A percentile compares a stretch with the other conserved stretches of the same genome.
Evolutionary conservation across 2,797 vertebrate genomes (phyloP).

Genomic region (Fistularia tabacaria): DNA sequence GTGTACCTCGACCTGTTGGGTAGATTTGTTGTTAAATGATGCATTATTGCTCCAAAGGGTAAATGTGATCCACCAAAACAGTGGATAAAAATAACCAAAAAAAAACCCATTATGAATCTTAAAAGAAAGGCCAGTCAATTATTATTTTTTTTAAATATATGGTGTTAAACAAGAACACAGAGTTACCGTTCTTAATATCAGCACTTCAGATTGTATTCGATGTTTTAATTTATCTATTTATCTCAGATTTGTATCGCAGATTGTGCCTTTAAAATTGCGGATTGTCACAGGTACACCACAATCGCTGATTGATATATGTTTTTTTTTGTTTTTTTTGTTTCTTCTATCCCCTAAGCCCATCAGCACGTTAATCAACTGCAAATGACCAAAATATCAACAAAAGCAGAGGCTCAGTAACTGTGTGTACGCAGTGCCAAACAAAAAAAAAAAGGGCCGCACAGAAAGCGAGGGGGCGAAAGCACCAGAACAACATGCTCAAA

Average conservation of each 20-base stretch:
- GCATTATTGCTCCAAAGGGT: too few relatives aligned
- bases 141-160: too few relatives aligned
- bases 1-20: too few relatives aligned
- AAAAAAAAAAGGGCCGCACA: constrained; percentile 43
- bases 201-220: too few relatives aligned
- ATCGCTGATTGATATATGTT: not conserved
- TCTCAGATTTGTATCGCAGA: not conserved
- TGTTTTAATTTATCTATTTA: not conserved
- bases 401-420: constrained; percentile 35
- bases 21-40: too few relatives aligned
- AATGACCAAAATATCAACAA: constrained; percentile 36
- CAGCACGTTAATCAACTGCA: constrained; percentile 26
- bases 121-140: too few relatives aligned
- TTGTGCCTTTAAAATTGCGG: constrained; percentile 3
- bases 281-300: constrained; percentile 3
- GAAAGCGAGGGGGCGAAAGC: constrained; percentile 51
- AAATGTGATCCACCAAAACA: too few relatives aligned
- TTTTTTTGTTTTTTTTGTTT: not conserved
- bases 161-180: too few relatives aligned
- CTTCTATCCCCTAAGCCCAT: constrained; percentile 12
- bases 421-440: constrained; percentile 37
- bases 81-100: too few relatives aligned
- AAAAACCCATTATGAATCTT: too few relatives aligned
- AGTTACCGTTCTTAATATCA: too few relatives aligned
- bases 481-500: constrained; percentile 61